Base-by-base conservation (phyloP, 1,140 invertebrate genomes). In the Neoseiulus cucumeris region DNA sequence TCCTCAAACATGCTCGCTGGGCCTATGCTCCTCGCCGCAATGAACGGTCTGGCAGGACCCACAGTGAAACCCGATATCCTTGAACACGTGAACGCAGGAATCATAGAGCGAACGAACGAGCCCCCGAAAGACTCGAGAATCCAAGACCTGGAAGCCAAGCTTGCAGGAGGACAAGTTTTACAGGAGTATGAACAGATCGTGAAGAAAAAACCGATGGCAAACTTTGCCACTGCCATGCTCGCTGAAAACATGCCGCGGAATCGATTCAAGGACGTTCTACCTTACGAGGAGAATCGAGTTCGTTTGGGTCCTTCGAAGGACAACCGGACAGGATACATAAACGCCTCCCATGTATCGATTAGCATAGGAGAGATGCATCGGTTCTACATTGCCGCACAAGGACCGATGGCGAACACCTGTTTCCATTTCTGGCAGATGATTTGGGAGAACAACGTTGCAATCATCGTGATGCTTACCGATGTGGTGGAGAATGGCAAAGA, bases 171-270 rank as follows among this genome's bases (percentile, higher is more conserved):
- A 64, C 85, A 88, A 71, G 79, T 92, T 1, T 84, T 88, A 70
- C 83, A 85, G 73, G 88, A 91, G 73, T 93, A 90, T 78, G 87
- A 91, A 73, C 82, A 85, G 70, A 87, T 91, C 71, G 84, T 85
- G 0, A 87, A 88, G 73, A 84, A 85, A 47, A 83, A 87, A 55
- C 79, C 82, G 33, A 80, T 81, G 69, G 79, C 80, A 14, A 83
- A 84, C 68, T 84, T 84, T 73, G 76, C 78, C 12, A 83, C 84
- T 7, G 85, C 85, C 18, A 74, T 82, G 64, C 74, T 82, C 64
- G 76, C 82, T 7, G 84, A 85, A 69, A 84, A 85, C 75, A 75
- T 77, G 1, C 69, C 75, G 33, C 70, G 79, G 64, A 82, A 82
- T 71, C 75, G 78, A 72, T 84, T 81, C 72, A 80, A 81, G 73